Conservation (phyloP, 2,113 vertebrate genomes). For the Jaculus jaculus region DNA sequence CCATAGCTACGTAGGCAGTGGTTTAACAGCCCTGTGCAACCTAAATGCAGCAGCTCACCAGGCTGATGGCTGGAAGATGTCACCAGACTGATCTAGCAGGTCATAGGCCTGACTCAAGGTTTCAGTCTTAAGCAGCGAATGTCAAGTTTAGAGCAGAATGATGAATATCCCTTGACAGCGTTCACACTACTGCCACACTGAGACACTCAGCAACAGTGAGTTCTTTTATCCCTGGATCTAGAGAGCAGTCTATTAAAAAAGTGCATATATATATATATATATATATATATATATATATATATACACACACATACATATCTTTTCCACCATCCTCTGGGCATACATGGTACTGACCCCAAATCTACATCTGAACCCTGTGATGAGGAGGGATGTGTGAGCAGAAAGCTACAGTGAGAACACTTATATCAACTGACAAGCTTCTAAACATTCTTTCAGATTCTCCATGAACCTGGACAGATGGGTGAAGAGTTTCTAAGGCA, state of each 20-base stretch:
- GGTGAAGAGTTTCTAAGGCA: conserved; percentile 65
- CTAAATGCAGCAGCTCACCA: neutral
- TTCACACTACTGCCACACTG: neutral
- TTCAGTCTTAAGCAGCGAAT: neutral
- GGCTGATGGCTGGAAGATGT: neutral
- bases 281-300: too few relatives aligned
- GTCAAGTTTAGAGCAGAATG: neutral
- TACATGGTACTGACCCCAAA: neutral
- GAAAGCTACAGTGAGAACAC: neutral
- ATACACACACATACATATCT: too few relatives aligned
- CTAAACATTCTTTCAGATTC: conserved; percentile 67
- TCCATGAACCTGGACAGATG: neutral
- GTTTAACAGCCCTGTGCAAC: neutral
- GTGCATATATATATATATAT: too few relatives aligned
- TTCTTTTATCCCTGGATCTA: neutral
- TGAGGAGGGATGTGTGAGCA: neutral
- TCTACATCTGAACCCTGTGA: neutral
- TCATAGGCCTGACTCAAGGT: neutral
- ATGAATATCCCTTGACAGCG: neutral
- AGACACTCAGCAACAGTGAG: neutral
- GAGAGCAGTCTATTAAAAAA: neutral
- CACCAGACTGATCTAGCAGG: neutral
- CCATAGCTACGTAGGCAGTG: neutral
- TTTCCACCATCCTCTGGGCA: neutral
- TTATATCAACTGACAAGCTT: neutral